A percentile compares a stretch with the other conserved stretches of the same genome.
phyloP scores from a whole-genome alignment of 1,140 invertebrate genomes.

The Pseudomyrmex gracilis region DNA sequence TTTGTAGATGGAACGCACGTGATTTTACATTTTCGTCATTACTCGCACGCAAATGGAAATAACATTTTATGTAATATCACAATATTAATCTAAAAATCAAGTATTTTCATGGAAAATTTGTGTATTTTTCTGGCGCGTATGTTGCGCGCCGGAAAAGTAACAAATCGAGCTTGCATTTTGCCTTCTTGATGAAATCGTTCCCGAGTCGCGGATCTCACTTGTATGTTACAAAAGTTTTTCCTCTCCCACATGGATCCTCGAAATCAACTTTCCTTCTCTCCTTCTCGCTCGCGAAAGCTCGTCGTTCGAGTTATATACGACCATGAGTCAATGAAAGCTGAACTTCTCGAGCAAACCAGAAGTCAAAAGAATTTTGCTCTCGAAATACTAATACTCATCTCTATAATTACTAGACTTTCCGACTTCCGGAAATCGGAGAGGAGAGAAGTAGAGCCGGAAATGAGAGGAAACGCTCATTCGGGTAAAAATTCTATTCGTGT shows the following conservation, averaged over 20 bases:
- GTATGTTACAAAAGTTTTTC: conserved; percentile 22
- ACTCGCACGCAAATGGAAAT: too few species aligned
- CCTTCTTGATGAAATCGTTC: background rate
- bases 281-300: background rate
- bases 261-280: conserved; percentile 8
- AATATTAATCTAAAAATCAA: background rate
- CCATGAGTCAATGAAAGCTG: background rate
- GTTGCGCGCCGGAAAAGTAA: too few species aligned
- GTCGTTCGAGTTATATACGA: background rate
- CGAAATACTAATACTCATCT: conserved; percentile 12
- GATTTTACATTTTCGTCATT: background rate
- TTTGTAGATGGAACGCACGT: too few species aligned
- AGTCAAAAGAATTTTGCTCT: conserved; percentile 36
- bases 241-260: background rate
- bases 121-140: too few species aligned
- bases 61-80: too few species aligned
- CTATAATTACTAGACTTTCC: conserved; percentile 22
- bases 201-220: background rate
- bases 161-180: background rate
- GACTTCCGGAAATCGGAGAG: background rate
- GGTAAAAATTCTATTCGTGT: background rate
- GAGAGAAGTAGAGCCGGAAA: background rate
- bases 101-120: background rate
- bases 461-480: too few species aligned
- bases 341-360: background rate